Evolutionary conservation across 2,113 vertebrate genomes (phyloP).

Genomic region (Psammodynastes pulverulentus): DNA sequence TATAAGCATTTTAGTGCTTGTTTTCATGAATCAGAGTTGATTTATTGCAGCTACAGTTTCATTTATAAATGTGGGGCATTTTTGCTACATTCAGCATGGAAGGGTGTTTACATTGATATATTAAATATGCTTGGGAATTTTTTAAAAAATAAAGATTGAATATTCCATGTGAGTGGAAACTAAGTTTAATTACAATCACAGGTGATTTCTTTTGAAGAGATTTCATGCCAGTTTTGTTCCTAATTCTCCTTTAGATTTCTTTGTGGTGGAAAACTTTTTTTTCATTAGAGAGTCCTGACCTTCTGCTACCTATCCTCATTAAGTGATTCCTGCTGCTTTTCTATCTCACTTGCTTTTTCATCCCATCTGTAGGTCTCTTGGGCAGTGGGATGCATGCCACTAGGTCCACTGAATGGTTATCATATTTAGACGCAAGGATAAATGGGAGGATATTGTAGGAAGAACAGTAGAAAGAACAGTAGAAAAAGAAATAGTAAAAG

Average conservation of each 20-base stretch:
- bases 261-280: slow-evolving; percentile 26
- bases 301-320: slow-evolving; percentile 41
- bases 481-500: neutral
- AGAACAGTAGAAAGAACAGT: neutral
- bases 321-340: slow-evolving; percentile 42
- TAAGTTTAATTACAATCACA: slow-evolving; percentile 47
- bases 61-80: neutral
- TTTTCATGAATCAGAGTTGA: neutral
- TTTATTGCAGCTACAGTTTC: neutral
- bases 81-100: neutral
- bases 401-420: slow-evolving; percentile 25
- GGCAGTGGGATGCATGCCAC: slow-evolving; percentile 36
- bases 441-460: neutral
- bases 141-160: neutral
- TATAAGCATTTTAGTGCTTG: neutral
- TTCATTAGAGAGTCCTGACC: slow-evolving; percentile 18
- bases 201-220: slow-evolving; percentile 27
- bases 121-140: neutral
- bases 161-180: neutral
- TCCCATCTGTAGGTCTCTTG: slow-evolving; percentile 42
- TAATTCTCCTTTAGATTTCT: slow-evolving; percentile 23
- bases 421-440: slow-evolving; percentile 24
- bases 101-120: neutral
- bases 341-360: slow-evolving; percentile 30
- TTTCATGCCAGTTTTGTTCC: slow-evolving; percentile 20